These are phyloP conservation scores for Papilio dardanus DNA, from an alignment of 1,140 invertebrate genomes.

Conservation along the genomic window DNA sequence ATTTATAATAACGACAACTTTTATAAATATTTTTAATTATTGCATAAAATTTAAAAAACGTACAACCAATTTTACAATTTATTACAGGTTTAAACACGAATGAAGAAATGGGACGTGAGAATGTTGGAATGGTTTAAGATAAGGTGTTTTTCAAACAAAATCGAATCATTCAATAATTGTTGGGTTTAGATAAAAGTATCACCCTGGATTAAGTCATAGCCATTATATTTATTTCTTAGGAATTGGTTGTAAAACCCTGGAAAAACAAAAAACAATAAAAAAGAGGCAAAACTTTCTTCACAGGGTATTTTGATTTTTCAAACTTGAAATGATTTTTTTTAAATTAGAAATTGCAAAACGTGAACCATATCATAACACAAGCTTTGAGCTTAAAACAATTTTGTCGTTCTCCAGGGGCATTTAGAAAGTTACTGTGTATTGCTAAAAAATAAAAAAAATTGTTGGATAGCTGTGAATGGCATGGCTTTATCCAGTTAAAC, in stretches of 20 bases:
- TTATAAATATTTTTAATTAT: slow-evolving; percentile 28
- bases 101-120: background rate
- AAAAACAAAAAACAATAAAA: background rate
- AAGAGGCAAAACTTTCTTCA: background rate
- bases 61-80: slow-evolving; percentile 16
- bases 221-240: background rate
- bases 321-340: no score
- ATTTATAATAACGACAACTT: background rate
- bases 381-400: no score
- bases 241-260: background rate
- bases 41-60: slow-evolving; percentile 12
- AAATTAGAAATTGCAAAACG: no score
- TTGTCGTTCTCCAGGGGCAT: no score
- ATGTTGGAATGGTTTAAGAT: background rate
- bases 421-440: background rate
- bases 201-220: background rate
- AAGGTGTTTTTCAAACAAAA: background rate
- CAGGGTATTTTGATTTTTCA: no score
- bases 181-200: background rate
- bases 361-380: no score
- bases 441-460: background rate
- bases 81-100: background rate
- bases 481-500: background rate
- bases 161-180: background rate
- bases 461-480: background rate